Evolutionary conservation across 1,140 invertebrate species (phyloP).

Genomic region (Phymastichus coffea): DNA sequence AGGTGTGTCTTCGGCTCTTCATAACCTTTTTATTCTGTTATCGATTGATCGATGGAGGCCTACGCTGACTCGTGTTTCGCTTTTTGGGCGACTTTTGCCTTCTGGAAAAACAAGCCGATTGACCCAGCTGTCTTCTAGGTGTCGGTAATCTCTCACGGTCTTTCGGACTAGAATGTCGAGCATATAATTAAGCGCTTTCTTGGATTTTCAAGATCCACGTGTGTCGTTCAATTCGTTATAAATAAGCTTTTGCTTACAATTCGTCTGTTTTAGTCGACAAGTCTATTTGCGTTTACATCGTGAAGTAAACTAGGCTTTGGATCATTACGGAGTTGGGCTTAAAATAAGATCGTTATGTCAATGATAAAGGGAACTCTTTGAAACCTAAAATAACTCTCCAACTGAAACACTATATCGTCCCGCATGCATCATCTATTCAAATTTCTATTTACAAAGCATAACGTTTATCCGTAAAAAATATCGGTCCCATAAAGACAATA

Average conservation of each 20-base stretch:
- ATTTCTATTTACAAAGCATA: neutral
- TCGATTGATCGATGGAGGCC: constrained; percentile 8
- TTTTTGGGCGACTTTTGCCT: neutral
- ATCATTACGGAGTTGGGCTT: no score
- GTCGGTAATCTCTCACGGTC: no score
- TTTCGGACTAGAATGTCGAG: no score
- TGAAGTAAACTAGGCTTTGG: no score
- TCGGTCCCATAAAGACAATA: neutral
- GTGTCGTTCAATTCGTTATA: no score
- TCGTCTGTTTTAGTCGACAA: no score
- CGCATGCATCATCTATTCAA: neutral
- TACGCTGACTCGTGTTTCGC: neutral
- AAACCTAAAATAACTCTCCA: neutral
- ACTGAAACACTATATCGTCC: neutral
- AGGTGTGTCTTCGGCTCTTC: neutral
- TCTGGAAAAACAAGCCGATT: neutral
- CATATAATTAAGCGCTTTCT: no score
- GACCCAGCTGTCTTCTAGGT: neutral
- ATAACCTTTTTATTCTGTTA: neutral
- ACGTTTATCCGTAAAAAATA: neutral
- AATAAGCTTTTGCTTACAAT: no score
- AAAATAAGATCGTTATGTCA: no score
- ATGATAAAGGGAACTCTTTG: no score
- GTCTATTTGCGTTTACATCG: no score
- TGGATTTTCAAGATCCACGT: no score